Evolutionary conservation across 2,888 invertebrate species (phyloP).

Genomic region (Cataglyphis albicans): DNA sequence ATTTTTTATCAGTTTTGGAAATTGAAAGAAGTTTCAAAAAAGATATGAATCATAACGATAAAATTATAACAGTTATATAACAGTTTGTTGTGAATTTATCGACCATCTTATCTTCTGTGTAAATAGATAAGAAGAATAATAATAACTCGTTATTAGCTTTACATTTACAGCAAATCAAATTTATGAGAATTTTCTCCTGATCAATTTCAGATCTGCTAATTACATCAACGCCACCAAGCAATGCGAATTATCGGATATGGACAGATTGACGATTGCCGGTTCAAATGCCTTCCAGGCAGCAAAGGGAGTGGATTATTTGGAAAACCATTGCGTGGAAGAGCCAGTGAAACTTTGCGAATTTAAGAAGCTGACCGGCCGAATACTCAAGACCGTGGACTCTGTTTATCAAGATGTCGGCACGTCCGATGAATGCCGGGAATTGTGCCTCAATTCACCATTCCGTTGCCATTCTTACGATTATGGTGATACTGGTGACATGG

Average conservation of each 20-base stretch:
- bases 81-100: neutral
- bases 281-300: conserved; percentile 91
- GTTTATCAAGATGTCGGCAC: conserved; percentile 96
- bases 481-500: conserved; percentile 97
- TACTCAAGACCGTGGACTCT: conserved; percentile 97
- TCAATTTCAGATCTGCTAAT: conserved; percentile 93
- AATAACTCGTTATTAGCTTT: neutral
- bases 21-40: neutral
- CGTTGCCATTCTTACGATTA: conserved; percentile 97
- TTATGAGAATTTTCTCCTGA: conserved; percentile 10
- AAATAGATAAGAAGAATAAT: conserved; percentile 4
- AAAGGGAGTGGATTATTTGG: conserved; percentile 92
- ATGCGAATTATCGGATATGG: conserved; percentile 96
- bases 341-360: conserved; percentile 98
- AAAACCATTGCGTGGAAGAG: conserved; percentile 97
- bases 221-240: conserved; percentile 94
- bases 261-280: conserved; percentile 95
- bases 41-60: conserved; percentile 44
- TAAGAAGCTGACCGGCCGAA: conserved; percentile 94
- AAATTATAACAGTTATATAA: conserved; percentile 23
- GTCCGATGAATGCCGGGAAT: conserved; percentile 94
- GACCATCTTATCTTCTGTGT: neutral
- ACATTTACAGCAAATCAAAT: neutral
- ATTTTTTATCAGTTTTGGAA: conserved; percentile 21
- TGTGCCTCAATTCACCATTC: conserved; percentile 94